Conservation (phyloP, 2,113 vertebrate genomes). For the Nothobranchius furzeri region DNA sequence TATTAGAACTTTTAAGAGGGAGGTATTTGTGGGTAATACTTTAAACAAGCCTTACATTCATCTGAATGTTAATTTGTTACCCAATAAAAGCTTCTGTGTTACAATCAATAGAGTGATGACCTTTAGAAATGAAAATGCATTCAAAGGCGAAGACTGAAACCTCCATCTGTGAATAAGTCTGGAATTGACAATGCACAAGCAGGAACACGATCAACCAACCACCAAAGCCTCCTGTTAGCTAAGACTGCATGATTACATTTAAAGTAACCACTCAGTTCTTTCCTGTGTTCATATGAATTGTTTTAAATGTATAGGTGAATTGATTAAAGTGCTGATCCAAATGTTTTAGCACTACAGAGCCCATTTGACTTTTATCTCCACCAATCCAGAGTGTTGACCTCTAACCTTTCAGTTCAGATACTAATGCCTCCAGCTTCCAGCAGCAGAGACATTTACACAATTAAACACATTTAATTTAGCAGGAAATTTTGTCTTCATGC, state of each 20-base stretch:
- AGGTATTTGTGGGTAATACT: too few relatives aligned
- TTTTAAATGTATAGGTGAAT: too few relatives aligned
- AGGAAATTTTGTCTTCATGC: too few relatives aligned
- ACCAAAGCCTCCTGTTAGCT: too few relatives aligned
- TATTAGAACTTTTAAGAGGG: too few relatives aligned
- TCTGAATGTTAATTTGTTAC: not conserved
- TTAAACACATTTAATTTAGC: not conserved
- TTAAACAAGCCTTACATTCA: not conserved
- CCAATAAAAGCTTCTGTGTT: not conserved
- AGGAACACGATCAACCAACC: not conserved
- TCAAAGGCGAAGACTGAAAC: not conserved
- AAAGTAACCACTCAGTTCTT: too few relatives aligned
- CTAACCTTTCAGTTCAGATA: constrained; percentile 2
- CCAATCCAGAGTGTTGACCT: constrained; percentile 5
- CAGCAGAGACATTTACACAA: constrained; percentile 18
- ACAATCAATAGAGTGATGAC: not conserved
- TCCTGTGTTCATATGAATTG: too few relatives aligned
- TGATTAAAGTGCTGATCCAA: too few relatives aligned
- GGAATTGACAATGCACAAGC: not conserved
- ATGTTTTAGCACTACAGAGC: too few relatives aligned
- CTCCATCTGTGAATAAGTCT: not conserved
- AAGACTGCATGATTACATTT: too few relatives aligned
- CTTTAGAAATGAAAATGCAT: not conserved
- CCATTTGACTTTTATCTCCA: too few relatives aligned
- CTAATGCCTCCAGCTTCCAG: constrained; percentile 1